Evolutionary conservation across 2,888 invertebrate species (phyloP).

Genomic region (Exephanes ischioxanthus): DNA sequence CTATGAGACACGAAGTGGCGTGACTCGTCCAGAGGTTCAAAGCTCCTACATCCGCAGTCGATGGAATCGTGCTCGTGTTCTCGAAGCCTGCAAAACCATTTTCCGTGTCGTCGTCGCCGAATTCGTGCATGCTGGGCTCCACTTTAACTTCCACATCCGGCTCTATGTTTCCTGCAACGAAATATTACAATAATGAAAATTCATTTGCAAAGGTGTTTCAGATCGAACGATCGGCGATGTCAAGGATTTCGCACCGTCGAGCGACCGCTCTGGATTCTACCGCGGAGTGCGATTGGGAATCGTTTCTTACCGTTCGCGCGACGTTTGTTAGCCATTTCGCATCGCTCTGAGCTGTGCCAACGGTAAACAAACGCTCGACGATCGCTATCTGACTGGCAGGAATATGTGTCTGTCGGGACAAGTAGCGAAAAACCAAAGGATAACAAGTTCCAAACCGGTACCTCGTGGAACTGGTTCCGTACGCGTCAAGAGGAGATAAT

Average conservation of each 20-base stretch:
- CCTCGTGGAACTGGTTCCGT: slow-evolving; percentile 78
- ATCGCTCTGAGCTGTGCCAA: neutral
- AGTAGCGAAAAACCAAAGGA: slow-evolving; percentile 74
- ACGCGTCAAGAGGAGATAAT: slow-evolving; percentile 70
- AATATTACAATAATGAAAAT: slow-evolving; percentile 16
- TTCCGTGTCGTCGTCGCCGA: slow-evolving; percentile 73
- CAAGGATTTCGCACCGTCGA: neutral
- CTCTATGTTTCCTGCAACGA: slow-evolving; percentile 68
- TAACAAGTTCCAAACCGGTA: slow-evolving; percentile 81
- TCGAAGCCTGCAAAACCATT: slow-evolving; percentile 70
- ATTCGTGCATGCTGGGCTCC: slow-evolving; percentile 68
- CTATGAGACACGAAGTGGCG: slow-evolving; percentile 80
- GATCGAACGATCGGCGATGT: neutral
- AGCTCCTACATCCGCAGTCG: slow-evolving; percentile 72
- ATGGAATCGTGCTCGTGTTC: slow-evolving; percentile 60
- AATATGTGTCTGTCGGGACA: slow-evolving; percentile 27
- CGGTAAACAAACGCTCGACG: slow-evolving; percentile 13
- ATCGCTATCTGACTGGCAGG: slow-evolving; percentile 9
- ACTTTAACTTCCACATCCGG: slow-evolving; percentile 74
- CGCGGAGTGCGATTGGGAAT: neutral
- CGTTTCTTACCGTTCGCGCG: slow-evolving; percentile 64
- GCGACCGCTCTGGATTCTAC: neutral
- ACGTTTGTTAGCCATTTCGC: neutral
- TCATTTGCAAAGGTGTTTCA: slow-evolving; percentile 29
- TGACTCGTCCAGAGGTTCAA: slow-evolving; percentile 80